Conservation (phyloP, 2,113 vertebrate species). For the Isurus oxyrinchus region DNA sequence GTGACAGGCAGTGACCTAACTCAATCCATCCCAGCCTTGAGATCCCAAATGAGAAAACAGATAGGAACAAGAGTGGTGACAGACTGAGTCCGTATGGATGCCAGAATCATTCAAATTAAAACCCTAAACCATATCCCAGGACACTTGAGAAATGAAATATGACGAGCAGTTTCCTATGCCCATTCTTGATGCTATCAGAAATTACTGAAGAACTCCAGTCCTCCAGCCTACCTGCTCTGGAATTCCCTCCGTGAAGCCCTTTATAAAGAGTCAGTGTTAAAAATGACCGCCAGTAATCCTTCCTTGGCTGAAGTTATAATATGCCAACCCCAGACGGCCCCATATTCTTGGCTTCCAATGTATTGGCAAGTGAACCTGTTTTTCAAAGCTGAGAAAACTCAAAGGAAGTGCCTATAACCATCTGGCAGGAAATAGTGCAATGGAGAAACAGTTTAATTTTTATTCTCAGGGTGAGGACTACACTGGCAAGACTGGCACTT, state of each 20-base stretch:
- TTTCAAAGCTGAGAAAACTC: background rate
- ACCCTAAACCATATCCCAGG: background rate
- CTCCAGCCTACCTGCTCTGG: background rate
- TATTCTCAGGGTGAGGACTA: background rate
- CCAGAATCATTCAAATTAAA: slow-evolving; percentile 5
- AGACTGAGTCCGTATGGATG: background rate
- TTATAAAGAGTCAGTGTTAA: background rate
- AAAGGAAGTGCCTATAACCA: background rate
- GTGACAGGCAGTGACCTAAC: background rate
- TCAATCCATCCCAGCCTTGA: background rate
- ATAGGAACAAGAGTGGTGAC: background rate
- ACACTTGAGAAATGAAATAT: background rate
- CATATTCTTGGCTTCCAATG: background rate
- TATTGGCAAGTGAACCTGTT: background rate
- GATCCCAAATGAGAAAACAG: background rate
- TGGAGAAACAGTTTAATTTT: background rate
- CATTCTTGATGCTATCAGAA: background rate
- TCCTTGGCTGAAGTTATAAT: background rate
- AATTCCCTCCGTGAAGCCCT: background rate
- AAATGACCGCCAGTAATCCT: background rate
- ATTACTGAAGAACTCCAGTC: background rate
- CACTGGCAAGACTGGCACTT: no score
- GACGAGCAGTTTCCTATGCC: background rate
- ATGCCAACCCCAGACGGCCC: background rate
- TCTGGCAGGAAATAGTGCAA: slow-evolving; percentile 5